phyloP scores from a whole-genome alignment of 2,888 invertebrate species.

The Cinara cedri region DNA sequence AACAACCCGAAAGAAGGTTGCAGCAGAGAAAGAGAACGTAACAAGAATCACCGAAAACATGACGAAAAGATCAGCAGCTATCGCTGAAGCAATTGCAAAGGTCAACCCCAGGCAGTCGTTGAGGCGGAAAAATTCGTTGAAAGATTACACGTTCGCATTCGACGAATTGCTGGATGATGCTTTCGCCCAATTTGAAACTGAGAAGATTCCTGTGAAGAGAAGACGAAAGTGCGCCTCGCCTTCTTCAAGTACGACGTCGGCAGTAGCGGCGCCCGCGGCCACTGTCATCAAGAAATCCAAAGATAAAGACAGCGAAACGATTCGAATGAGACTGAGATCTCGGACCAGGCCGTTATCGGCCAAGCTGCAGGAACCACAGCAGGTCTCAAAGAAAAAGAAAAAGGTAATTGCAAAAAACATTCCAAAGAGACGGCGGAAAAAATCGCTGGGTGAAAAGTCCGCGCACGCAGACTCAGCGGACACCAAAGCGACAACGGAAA shows the following conservation, averaged over 20 bases:
- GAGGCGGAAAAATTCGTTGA: constrained; percentile 47
- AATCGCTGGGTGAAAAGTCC: constrained; percentile 57
- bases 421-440: constrained; percentile 48
- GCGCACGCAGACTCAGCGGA: constrained; percentile 74
- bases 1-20: constrained; percentile 44
- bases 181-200: constrained; percentile 36
- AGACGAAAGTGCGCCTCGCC: constrained; percentile 16
- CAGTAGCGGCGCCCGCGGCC: neutral
- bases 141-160: constrained; percentile 48
- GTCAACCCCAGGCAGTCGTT: constrained; percentile 48
- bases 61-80: constrained; percentile 21
- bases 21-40: constrained; percentile 38
- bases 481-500: constrained; percentile 61
- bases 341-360: constrained; percentile 64
- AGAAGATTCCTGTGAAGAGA: constrained; percentile 35
- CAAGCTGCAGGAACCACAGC: constrained; percentile 63
- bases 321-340: constrained; percentile 61
- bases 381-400: constrained; percentile 13
- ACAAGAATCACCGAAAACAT: constrained; percentile 41
- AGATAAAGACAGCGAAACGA: constrained; percentile 56
- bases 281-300: constrained; percentile 19
- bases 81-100: constrained; percentile 5
- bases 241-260: neutral
- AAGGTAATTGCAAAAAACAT: constrained; percentile 60
- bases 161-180: constrained; percentile 45